Evolutionary conservation across 2,888 invertebrate species (phyloP), one percentile per base, ranked within the genome.

Genomic region (Amphipoea lucens): DNA sequence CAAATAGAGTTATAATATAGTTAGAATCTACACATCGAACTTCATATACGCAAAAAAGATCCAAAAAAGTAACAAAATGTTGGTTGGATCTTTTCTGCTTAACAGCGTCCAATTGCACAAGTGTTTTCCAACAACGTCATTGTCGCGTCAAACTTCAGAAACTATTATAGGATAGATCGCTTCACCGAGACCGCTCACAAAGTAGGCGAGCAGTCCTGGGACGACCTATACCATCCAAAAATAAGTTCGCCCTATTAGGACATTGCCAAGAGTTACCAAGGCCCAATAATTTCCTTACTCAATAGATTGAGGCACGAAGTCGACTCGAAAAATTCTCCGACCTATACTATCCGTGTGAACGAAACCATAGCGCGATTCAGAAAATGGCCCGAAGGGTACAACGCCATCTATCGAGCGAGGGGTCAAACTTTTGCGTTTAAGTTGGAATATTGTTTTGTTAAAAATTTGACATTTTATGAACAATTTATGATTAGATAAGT

Each of bases 281-380:
- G 98, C 98, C 98, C 98, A 98, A 98, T 98, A 98, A 98, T 99
- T 99, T 99, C 98, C 98, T 99, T 99, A 99, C 98, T 99, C 98
- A 98, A 98, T 98, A 98, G 98, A 99, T 99, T 98, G 98, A 98
- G 98, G 98, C 98, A 98, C 98, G 97, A 97, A 76, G 40, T 5
- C 0, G 0, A 0, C 0, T 0, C 0, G 0, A 0, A 0, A 0
- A 6, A n/a, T 4, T 17, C 2, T 23, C n/a, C 4, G 63, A 20
- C 48, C 20, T 36, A 54, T 74, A 73, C 17, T 14, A 14, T 6
- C 11, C 7, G 60, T 5, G 71, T 12, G 66, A 84, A 88, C 82
- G 67, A 77, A 92, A 89, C 90, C 87, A 88, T 92, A 90, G 85
- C 91, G 93, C 87, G 92, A 87, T 90, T 74, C 87, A 93, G 80